Base-by-base conservation (phyloP, 2,113 vertebrate genomes). In the rabbit (Oryctolagus cuniculus) region DNA sequence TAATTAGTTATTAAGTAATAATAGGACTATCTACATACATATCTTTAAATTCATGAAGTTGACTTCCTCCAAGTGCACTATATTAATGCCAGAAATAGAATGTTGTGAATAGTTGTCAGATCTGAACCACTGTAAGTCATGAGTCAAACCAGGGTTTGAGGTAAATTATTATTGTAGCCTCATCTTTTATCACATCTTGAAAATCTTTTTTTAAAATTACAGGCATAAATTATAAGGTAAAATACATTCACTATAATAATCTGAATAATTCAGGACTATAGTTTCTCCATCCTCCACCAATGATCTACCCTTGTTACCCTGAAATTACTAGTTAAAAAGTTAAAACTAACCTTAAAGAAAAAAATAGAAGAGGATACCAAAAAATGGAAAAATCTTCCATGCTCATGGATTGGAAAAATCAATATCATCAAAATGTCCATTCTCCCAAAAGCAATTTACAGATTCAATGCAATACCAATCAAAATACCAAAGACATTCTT, bases 191-290 rank as follows among this genome's bases (percentile, higher is more conserved):
- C 29, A 36, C 61, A 78, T 49, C n/a, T 81, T 27, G 12, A 72
- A 53, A 89, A 89, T 93, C 38, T 69, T 63, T 61, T 87, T 86
- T 61, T 44, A 61, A 10, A 87, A 90, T 84, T 84, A 84, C 2
- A 96, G 78, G 31, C 8, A 4, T 90, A 95, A 92, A 87, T 80
- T 92, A 93, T 10, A 85, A 73, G 87, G 58, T 83, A 95, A 96
- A 95, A 87, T 55, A 85, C 21, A 73, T 87, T 90, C 85, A 90
- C 29, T 70, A 51, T 1, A 79, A 82, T 27, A 96, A 92, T 85
- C 63, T 16, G 61, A 83, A 63, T 58, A 93, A 89, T 90, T 95
- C 88, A 95, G 24, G 93, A 91, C 78, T 34, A 36, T 6, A 89
- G 7, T 70, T 72, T 29, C 36, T 93, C 49, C 5, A 69, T 19